Evolutionary conservation across 2,888 invertebrate genomes (phyloP), one percentile per base, ranked within the genome.

Genomic region (Chouioia cunea): DNA sequence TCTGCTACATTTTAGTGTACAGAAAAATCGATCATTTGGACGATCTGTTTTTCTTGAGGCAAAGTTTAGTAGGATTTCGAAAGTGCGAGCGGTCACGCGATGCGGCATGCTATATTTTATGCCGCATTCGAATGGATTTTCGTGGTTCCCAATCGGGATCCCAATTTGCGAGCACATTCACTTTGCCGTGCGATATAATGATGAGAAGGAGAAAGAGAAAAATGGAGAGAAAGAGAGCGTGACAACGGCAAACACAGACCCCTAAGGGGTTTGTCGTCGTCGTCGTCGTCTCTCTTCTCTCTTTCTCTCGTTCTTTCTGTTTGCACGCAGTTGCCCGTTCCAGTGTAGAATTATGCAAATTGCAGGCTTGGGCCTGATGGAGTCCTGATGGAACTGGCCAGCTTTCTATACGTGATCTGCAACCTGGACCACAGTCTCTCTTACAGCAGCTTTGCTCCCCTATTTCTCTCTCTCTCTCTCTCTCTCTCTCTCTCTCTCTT

Each of bases 261-360:
- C 71, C 74, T 73, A 56, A 76, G 74, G 56, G 76, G 76, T 75
- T 73, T 70, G 74, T 73, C n/a, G n/a, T n/a, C n/a, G n/a, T n/a
- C n/a, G n/a, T n/a, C n/a, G n/a, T n/a, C n/a, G n/a, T n/a, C n/a
- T n/a, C n/a, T n/a, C n/a, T n/a, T 75, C 76, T 74, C 70, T 73
- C 73, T 67, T 1, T 36, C 36, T 36, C 36, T 27, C 27, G 2
- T 6, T 27, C 6, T 27, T 36, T 75, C 76, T 74, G 70, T 73
- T 73, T 69, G 77, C 77, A 76, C 76, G 75, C 73, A 78, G 79
- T 78, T 78, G 82, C 80, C 79, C 79, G 81, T 80, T 81, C 76
- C 75, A n/a, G 79, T 78, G 80, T 78, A n/a, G 78, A 83, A 84
- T 84, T 84, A 84, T 84, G 84, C 81, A 84, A 83, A 84, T 84